Percentiles rank a stretch among this genome's conserved stretches.
Conservation (phyloP, 2,888 invertebrate species). For the Pterobdella sp. region DNA sequence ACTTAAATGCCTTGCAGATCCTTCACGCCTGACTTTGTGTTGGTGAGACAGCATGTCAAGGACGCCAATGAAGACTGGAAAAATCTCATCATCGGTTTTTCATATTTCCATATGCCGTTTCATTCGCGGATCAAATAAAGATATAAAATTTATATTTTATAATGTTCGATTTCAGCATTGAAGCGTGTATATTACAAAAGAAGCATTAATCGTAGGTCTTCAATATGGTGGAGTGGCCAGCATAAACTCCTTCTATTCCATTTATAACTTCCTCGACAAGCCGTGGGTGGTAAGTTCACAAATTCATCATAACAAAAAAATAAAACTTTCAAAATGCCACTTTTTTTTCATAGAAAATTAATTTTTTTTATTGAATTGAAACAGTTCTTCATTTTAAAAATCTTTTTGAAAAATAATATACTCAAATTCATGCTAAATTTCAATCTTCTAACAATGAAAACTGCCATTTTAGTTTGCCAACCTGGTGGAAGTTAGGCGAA, state of each 20-base stretch:
- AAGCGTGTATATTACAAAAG: neutral
- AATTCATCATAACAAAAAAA: neutral
- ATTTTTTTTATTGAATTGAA: neutral
- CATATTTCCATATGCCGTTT: no score
- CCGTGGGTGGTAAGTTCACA: slow-evolving; percentile 72
- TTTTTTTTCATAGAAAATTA: neutral
- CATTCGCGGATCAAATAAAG: no score
- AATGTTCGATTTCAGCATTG: neutral
- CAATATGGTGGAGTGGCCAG: slow-evolving; percentile 91
- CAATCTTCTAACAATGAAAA: neutral
- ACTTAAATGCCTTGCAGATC: slow-evolving; percentile 54
- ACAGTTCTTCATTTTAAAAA: neutral
- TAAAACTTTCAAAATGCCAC: neutral
- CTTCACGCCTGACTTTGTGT: slow-evolving; percentile 86
- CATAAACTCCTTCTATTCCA: slow-evolving; percentile 83
- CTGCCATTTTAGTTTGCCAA: slow-evolving; percentile 50
- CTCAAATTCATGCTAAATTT: neutral
- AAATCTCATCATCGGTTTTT: slow-evolving; percentile 64
- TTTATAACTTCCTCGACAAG: slow-evolving; percentile 95
- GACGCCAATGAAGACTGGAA: slow-evolving; percentile 83
- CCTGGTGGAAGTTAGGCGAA: slow-evolving; percentile 78
- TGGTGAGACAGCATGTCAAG: slow-evolving; percentile 85
- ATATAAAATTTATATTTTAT: neutral
- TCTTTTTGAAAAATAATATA: neutral
- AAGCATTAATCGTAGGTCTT: slow-evolving; percentile 58